These are phyloP conservation scores for Mechanitis mazaeus DNA, from an alignment of 2,888 invertebrate genomes.

Conservation along the genomic window DNA sequence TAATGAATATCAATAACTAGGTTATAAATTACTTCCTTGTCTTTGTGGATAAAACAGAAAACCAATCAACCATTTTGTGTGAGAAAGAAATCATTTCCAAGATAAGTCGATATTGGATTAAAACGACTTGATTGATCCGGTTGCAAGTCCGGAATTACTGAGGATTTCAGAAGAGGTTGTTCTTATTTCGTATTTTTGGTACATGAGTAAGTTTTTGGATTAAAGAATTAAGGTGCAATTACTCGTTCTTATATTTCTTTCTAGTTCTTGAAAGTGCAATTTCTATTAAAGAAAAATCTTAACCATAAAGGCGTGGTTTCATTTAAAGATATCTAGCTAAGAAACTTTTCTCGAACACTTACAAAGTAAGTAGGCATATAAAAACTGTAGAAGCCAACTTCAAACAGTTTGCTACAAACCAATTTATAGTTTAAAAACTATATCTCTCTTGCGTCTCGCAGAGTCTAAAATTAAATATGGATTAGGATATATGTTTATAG, in stretches of 20 bases:
- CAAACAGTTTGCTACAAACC: constrained; percentile 24
- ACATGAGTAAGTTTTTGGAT: neutral
- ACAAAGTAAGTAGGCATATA: constrained; percentile 21
- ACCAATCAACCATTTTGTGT: constrained; percentile 6
- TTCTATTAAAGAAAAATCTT: no score
- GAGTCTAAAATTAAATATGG: no score
- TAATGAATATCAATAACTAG: neutral
- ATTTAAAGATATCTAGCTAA: constrained; percentile 13
- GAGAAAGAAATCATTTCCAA: constrained; percentile 9
- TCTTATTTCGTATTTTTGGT: constrained; percentile 4
- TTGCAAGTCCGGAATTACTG: constrained; percentile 2
- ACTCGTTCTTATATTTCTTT: neutral
- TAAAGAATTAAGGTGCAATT: neutral
- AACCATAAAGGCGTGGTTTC: constrained; percentile 4
- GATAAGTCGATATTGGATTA: constrained; percentile 15
- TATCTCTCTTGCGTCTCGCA: neutral
- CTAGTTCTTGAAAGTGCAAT: neutral
- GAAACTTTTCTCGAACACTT: constrained; percentile 17
- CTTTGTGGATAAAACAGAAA: neutral
- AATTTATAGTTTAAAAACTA: constrained; percentile 24
- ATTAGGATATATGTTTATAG: no score
- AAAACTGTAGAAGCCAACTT: constrained; percentile 24
- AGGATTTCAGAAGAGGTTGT: neutral
- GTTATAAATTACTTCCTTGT: neutral
- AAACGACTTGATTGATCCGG: constrained; percentile 15